These are phyloP conservation scores for Chaenocephalus aceratus DNA, from an alignment of 2,113 vertebrate genomes.

Conservation along the genomic window DNA sequence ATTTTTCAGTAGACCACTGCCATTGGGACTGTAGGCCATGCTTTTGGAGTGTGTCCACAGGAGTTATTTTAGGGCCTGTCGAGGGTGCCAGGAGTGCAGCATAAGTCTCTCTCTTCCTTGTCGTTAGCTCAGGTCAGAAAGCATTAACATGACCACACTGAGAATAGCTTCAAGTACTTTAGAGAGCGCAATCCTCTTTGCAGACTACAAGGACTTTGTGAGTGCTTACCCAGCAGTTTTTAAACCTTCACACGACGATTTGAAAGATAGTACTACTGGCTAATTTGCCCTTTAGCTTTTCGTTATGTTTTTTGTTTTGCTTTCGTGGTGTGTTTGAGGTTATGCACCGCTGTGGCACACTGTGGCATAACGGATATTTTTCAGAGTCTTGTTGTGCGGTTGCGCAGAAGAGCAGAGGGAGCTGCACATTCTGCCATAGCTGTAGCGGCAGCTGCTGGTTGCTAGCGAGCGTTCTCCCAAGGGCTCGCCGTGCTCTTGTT, in stretches of 20 bases:
- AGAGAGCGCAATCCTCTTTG: slow-evolving; percentile 72
- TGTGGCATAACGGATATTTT: neutral
- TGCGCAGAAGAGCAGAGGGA: slow-evolving; percentile 37
- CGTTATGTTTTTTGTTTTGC: neutral
- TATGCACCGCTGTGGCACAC: neutral
- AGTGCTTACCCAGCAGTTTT: slow-evolving; percentile 65
- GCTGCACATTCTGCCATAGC: slow-evolving; percentile 44
- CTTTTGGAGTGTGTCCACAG: slow-evolving; percentile 56
- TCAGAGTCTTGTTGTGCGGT: neutral
- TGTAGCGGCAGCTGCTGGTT: slow-evolving; percentile 72
- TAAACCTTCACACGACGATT: slow-evolving; percentile 43
- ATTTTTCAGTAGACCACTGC: slow-evolving; percentile 58
- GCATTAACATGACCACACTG: slow-evolving; percentile 68
- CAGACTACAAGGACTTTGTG: slow-evolving; percentile 56
- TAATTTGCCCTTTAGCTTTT: neutral
- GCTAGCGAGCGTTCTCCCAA: slow-evolving; percentile 80
- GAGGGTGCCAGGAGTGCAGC: slow-evolving; percentile 46
- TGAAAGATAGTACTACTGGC: slow-evolving; percentile 1
- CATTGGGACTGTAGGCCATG: slow-evolving; percentile 39
- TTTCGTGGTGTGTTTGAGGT: neutral
- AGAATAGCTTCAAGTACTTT: slow-evolving; percentile 76
- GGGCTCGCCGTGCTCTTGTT: slow-evolving; percentile 82
- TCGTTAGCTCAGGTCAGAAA: slow-evolving; percentile 65
- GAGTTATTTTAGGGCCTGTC: slow-evolving; percentile 66
- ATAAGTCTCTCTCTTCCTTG: slow-evolving; percentile 56